phyloP scores from a whole-genome alignment of 2,113 vertebrate genomes.

The Meriones unguiculatus region DNA sequence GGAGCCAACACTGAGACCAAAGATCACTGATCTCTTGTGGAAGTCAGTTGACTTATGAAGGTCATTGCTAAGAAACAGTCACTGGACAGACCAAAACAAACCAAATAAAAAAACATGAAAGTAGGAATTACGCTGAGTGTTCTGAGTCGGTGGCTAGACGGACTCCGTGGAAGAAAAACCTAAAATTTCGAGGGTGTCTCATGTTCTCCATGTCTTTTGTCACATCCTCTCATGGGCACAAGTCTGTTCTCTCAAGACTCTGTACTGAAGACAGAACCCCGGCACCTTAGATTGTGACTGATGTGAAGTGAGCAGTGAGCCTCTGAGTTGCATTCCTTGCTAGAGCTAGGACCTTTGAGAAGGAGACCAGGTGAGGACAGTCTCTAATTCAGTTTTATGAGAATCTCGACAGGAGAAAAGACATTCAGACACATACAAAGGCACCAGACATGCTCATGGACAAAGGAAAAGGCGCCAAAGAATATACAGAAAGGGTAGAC shows the following conservation, averaged over 20 bases:
- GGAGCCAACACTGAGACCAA: background rate
- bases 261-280: background rate
- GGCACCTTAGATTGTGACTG: background rate
- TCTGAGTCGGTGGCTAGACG: rapidly evolving
- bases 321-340: background rate
- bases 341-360: background rate
- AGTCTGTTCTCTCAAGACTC: background rate
- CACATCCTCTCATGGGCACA: background rate
- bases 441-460: background rate
- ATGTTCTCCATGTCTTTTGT: background rate
- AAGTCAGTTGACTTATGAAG: background rate
- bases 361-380: background rate
- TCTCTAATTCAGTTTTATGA: background rate
- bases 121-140: background rate
- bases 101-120: background rate
- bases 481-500: background rate
- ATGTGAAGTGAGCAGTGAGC: background rate
- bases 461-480: background rate
- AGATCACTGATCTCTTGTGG: background rate
- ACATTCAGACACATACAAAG: background rate
- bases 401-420: background rate
- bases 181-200: background rate
- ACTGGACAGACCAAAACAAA: background rate
- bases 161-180: background rate
- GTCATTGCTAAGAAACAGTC: background rate